phyloP scores from a whole-genome alignment of 2,113 vertebrate species.

The Glareola pratincola region DNA sequence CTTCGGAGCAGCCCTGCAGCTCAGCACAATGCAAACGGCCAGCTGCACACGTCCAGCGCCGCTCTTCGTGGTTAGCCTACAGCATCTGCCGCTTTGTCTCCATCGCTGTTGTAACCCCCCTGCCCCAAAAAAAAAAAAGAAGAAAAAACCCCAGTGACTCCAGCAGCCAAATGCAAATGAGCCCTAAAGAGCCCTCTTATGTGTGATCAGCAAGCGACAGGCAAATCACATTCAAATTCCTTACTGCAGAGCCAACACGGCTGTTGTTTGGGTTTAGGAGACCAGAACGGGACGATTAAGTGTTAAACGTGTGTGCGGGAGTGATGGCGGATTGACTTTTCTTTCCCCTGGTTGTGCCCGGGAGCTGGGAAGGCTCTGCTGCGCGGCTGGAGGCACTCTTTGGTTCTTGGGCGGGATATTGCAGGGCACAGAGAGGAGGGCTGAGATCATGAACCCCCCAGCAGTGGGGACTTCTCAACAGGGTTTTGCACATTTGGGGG shows the following conservation, averaged over 20 bases:
- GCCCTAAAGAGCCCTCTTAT: background rate
- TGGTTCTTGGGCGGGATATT: background rate
- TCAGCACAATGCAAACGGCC: background rate
- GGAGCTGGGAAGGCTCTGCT: background rate
- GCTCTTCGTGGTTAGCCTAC: background rate
- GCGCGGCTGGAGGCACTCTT: rapidly evolving
- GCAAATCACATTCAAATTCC: background rate
- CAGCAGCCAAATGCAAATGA: constrained; percentile 43
- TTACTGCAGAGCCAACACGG: background rate
- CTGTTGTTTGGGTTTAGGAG: constrained; percentile 40
- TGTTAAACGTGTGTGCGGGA: rapidly evolving
- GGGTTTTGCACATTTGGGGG: background rate
- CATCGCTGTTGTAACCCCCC: background rate
- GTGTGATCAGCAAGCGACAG: background rate
- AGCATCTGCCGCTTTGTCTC: constrained; percentile 45
- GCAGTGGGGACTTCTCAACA: rapidly evolving
- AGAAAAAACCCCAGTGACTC: background rate
- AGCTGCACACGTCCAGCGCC: background rate
- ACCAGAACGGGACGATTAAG: background rate
- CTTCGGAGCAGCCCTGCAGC: background rate
- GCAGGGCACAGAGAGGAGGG: background rate
- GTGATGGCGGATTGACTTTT: background rate
- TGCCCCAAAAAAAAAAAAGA: rapidly evolving
- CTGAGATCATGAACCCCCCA: background rate
- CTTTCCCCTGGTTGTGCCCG: background rate